These are phyloP conservation scores for Percopsis transmontana DNA, from an alignment of 2,113 vertebrate species.

Conservation along the genomic window DNA sequence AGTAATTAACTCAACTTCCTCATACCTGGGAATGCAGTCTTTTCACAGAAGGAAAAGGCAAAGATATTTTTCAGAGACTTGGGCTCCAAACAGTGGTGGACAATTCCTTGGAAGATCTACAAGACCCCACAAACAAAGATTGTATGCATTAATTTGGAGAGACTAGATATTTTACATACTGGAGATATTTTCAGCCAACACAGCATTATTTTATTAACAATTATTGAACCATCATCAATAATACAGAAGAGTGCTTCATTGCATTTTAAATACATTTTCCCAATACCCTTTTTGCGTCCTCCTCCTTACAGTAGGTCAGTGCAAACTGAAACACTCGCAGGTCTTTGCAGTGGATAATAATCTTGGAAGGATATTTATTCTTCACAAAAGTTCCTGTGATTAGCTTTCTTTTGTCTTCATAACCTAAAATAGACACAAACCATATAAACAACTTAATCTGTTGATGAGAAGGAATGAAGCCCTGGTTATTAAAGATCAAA, in stretches of 20 bases:
- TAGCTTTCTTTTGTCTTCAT: constrained; percentile 88
- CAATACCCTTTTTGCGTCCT: constrained; percentile 86
- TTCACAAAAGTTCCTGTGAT: constrained; percentile 75
- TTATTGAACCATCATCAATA: too few species aligned
- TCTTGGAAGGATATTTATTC: constrained; percentile 83
- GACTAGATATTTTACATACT: not conserved
- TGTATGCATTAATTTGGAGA: not conserved
- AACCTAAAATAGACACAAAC: constrained; percentile 71
- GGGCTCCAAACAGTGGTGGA: constrained; percentile 85
- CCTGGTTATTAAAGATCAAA: not conserved
- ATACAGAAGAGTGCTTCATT: not conserved
- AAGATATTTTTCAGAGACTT: constrained; percentile 87
- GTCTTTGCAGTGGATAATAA: constrained; percentile 88
- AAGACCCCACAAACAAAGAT: constrained; percentile 8
- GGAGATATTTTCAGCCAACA: too few species aligned
- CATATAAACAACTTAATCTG: constrained; percentile 5
- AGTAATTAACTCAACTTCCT: not conserved
- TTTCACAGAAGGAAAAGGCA: constrained; percentile 84
- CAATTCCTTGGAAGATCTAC: constrained; percentile 88
- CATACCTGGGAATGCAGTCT: constrained; percentile 75
- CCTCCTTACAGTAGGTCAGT: constrained; percentile 85
- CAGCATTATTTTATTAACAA: too few species aligned
- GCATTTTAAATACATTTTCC: not conserved
- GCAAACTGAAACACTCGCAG: constrained; percentile 87
- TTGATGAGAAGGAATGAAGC: not conserved